Evolutionary conservation across 2,113 vertebrate species (phyloP), one percentile per base, ranked within the genome.

Genomic region (Dromaius novaehollandiae): DNA sequence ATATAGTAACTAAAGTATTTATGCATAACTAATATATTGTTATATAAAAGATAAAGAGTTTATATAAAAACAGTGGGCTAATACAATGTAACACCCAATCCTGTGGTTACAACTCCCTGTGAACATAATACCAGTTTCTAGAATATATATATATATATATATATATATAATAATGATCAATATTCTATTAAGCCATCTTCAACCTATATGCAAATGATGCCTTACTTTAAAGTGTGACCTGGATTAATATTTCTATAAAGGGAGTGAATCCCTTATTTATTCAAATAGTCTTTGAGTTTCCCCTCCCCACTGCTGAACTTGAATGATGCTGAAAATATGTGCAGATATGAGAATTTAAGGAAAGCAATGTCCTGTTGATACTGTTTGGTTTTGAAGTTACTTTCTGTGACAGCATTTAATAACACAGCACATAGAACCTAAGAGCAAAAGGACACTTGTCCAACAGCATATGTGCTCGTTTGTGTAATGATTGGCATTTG

Each of bases 141-240:
- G 22, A 86, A 83, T n/a, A 10, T 36, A 28, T 82, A 65, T 87
- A 51, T 78, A 51, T 75, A 7, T n/a, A 83, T n/a, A 10, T 36
- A 28, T 82, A 65, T 87, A 51, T 78, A 51, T 75, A 7, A 88
- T 19, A 11, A 2, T 84, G 18, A 84, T 89, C 68, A 89, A 78
- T 95, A 95, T 94, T 89, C 30, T 32, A 18, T 96, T 93, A 95
- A 86, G 21, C 32, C 18, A 91, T 40, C 6, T 60, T 73, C 93
- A 93, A 60, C 51, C 4, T 71, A 11, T 83, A 84, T 83, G 55
- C 44, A 94, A 92, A 92, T 82, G 75, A 75, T 81, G 2, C 3
- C 32, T 90, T 83, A 20, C 20, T 75, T 84, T 75, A 50, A 17
- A 71, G 32, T 38, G 19, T 85, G 89, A 91, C 91, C 93, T 87